Evolutionary conservation across 2,113 vertebrate species (phyloP), one percentile per base, ranked within the genome.

Genomic region (Pseudorasbora parva): DNA sequence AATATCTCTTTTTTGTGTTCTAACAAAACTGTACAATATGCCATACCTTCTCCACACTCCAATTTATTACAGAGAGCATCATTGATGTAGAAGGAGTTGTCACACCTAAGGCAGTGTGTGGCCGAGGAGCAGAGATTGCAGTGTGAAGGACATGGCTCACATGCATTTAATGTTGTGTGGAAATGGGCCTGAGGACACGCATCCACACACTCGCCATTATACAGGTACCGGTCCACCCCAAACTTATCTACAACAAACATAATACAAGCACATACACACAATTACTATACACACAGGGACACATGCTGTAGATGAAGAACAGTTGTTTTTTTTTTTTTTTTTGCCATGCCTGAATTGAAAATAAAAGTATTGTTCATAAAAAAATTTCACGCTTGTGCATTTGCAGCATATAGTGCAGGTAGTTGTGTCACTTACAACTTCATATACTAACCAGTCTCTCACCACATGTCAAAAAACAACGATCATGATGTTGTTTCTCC

Each of bases 21-120:
- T 11, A 19, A 17, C 30, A 69, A 69, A 69, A n/a, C 19, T 41
- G 8, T 5, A 41, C 66, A 69, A 51, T 10, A 17, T 56, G 25
- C 51, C 27, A 37, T 21, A 98, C 97, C 97, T 95, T 93, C 93
- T 82, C 91, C 87, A 74, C 97, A 99, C 0, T 91, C 91, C 10
- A 93, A 87, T 66, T 94, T 94, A 64, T 88, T 90, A 82, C 98
- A 99, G 14, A 23, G 41, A 2, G 94, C 95, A 60, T 94, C 87
- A 14, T 84, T 87, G 21, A 95, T 43, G 82, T 92, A 91, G 88
- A 94, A 97, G 81, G 95, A 95, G 23, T 88, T 81, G 80, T 87
- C 76, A 47, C 98, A 99, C 1, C 71, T 90, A 12, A 91, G 92
- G 87, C 97, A 98, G 87, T 84, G 75, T 8, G 76, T 85, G 6